These are phyloP conservation scores for Sterna hirundo DNA, from an alignment of 2,113 vertebrate genomes.

Conservation along the genomic window DNA sequence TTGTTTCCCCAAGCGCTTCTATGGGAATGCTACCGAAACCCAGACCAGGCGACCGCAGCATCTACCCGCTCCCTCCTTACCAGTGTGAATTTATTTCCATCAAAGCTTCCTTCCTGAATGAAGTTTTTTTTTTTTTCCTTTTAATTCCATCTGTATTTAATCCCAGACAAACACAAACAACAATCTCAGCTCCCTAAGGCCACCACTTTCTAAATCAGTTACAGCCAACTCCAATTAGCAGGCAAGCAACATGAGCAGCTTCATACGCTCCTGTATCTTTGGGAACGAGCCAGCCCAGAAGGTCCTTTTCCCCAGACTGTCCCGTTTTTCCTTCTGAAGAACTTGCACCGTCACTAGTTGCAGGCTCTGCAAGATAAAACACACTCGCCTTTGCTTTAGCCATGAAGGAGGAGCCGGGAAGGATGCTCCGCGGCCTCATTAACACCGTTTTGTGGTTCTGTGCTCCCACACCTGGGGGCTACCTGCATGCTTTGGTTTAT, in stretches of 20 bases:
- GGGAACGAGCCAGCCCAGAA: constrained; percentile 30
- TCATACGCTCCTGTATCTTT: background rate
- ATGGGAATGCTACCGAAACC: background rate
- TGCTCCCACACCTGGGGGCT: background rate
- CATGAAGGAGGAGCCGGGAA: background rate
- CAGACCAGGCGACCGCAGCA: background rate
- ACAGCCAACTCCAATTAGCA: constrained; percentile 64
- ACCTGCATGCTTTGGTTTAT: background rate
- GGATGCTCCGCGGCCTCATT: background rate
- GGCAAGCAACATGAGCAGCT: constrained; percentile 18
- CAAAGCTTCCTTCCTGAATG: background rate
- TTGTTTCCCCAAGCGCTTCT: background rate
- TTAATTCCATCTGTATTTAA: constrained; percentile 65
- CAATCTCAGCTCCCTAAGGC: constrained; percentile 48
- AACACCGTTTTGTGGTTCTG: background rate
- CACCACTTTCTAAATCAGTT: constrained; percentile 41
- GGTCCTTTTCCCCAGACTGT: constrained; percentile 31
- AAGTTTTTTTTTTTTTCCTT: background rate
- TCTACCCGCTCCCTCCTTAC: background rate
- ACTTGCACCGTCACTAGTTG: background rate
- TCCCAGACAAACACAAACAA: constrained; percentile 64
- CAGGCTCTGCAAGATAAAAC: background rate
- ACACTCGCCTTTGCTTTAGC: background rate
- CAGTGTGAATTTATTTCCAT: background rate
- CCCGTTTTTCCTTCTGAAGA: constrained; percentile 13